phyloP scores from a whole-genome alignment of 2,113 vertebrate species.

The Nymphicus hollandicus region DNA sequence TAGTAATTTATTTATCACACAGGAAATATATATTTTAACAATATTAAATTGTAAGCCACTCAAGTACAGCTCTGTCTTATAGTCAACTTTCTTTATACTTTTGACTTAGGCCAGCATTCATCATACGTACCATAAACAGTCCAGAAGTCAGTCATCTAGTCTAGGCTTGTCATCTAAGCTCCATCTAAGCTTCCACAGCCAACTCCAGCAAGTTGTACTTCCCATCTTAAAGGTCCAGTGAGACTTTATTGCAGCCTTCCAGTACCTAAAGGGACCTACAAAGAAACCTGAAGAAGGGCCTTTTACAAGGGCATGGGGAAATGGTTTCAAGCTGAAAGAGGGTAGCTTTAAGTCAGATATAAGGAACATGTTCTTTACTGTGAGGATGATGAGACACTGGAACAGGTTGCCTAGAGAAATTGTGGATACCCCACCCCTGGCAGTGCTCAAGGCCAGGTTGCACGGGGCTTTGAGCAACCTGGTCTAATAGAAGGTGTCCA shows the following conservation, averaged over 20 bases:
- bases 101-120: neutral
- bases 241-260: neutral
- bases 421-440: neutral
- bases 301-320: neutral
- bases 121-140: neutral
- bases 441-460: neutral
- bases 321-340: neutral
- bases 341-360: neutral
- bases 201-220: neutral
- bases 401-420: neutral
- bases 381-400: neutral
- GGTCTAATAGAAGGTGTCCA: neutral
- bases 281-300: neutral
- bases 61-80: neutral
- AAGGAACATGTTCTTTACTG: neutral
- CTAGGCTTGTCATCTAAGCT: neutral
- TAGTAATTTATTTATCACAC: neutral
- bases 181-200: neutral
- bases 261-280: neutral
- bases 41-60: neutral
- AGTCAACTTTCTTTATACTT: neutral
- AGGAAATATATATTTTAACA: neutral
- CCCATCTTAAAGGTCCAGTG: neutral
- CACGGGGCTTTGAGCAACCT: neutral
- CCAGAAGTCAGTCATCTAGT: neutral